Evolutionary conservation across 2,113 vertebrate genomes (phyloP).

Genomic region (Noturus placidus): DNA sequence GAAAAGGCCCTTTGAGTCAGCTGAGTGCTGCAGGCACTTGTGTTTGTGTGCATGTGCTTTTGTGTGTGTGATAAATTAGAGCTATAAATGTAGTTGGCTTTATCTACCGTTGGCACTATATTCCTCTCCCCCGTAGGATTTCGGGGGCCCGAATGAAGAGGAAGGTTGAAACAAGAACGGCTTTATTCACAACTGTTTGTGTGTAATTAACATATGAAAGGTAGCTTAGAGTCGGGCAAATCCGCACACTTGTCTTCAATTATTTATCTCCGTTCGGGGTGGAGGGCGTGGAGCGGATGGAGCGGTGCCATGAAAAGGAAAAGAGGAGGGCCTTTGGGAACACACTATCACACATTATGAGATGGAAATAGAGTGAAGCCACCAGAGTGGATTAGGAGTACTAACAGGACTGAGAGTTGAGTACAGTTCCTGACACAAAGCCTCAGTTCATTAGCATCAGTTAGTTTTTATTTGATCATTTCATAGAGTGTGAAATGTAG

Average conservation of each 20-base stretch:
- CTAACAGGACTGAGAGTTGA: slow-evolving; percentile 8
- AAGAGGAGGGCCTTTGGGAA: slow-evolving; percentile 48
- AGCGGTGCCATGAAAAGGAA: slow-evolving; percentile 41
- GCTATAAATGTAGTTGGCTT: slow-evolving; percentile 49
- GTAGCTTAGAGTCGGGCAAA: slow-evolving; percentile 56
- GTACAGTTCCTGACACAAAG: slow-evolving; percentile 13
- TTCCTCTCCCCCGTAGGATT: slow-evolving; percentile 25
- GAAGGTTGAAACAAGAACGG: slow-evolving; percentile 47
- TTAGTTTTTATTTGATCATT: neutral
- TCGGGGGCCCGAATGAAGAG: slow-evolving; percentile 19
- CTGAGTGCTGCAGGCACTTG: slow-evolving; percentile 40
- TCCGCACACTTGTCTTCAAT: slow-evolving; percentile 56
- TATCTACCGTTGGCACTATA: slow-evolving; percentile 47
- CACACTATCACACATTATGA: slow-evolving; percentile 44
- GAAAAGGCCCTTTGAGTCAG: slow-evolving; percentile 45
- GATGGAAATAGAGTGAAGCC: slow-evolving; percentile 51
- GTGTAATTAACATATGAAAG: slow-evolving; percentile 63
- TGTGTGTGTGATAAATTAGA: slow-evolving; percentile 45
- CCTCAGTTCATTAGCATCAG: neutral
- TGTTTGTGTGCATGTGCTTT: slow-evolving; percentile 30
- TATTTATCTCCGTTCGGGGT: slow-evolving; percentile 51
- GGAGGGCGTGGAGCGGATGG: slow-evolving; percentile 27
- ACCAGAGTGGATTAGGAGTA: slow-evolving; percentile 42
- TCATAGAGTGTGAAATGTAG: neutral
- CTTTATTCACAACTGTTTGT: slow-evolving; percentile 60